These are phyloP conservation scores for Phenganax subtilis DNA, from an alignment of 92 coral and sea anemone genomes.

Conservation along the genomic window DNA sequence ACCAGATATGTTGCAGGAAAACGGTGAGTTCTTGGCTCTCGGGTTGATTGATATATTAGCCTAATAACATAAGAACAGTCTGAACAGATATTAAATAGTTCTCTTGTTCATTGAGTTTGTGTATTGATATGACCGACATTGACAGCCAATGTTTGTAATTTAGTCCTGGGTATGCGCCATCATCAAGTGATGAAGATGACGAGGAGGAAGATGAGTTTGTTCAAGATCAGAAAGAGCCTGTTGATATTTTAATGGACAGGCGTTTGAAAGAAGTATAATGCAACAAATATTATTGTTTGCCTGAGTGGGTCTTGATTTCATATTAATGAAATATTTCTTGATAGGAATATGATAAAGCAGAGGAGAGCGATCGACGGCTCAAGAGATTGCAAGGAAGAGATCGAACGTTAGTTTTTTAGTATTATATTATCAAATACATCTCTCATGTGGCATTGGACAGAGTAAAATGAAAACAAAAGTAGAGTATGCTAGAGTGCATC, in stretches of 20 bases:
- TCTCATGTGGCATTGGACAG: neutral
- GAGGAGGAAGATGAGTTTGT: constrained; percentile 78
- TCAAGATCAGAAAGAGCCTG: constrained; percentile 35
- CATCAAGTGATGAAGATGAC: constrained; percentile 83
- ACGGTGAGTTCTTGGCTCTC: constrained; percentile 47
- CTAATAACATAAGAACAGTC: too few relatives aligned
- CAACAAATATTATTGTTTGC: too few relatives aligned
- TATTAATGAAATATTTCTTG: neutral
- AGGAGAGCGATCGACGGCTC: constrained; percentile 90
- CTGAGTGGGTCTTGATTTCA: neutral
- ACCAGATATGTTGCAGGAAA: constrained; percentile 98
- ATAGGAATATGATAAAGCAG: constrained; percentile 87
- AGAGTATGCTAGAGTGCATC: neutral
- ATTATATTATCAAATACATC: neutral
- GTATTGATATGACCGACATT: neutral
- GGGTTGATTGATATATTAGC: too few relatives aligned
- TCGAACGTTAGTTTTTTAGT: constrained; percentile 14
- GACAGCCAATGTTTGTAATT: neutral
- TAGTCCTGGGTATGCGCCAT: constrained; percentile 87
- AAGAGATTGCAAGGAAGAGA: constrained; percentile 46
- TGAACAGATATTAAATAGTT: too few relatives aligned
- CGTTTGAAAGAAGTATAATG: constrained; percentile 70
- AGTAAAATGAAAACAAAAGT: constrained; percentile 9
- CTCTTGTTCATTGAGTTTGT: too few relatives aligned
- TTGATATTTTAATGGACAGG: constrained; percentile 67